phyloP scores from a whole-genome alignment of 2,113 vertebrate species.

The Edolisoma coerulescens region DNA sequence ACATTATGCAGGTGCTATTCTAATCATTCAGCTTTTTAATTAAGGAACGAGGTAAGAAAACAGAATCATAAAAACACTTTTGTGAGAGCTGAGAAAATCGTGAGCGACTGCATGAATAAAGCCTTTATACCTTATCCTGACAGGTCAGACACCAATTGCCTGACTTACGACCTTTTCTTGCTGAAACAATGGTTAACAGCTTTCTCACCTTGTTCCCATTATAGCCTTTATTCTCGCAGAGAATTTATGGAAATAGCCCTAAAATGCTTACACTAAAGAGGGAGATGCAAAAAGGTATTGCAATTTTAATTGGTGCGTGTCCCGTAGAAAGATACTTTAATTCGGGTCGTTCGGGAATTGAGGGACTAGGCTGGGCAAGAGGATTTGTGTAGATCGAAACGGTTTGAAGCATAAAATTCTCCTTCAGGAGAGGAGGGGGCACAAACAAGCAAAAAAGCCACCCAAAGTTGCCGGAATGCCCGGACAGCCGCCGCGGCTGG shows the following conservation, averaged over 20 bases:
- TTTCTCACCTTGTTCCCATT: conserved; percentile 77
- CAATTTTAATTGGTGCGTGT: conserved; percentile 59
- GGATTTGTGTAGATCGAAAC: background rate
- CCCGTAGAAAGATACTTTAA: conserved; percentile 47
- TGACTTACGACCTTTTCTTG: conserved; percentile 81
- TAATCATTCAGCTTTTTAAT: conserved; percentile 85
- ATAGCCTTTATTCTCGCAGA: conserved; percentile 67
- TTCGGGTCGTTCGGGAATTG: background rate
- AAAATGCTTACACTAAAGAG: conserved; percentile 66
- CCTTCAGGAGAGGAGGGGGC: background rate
- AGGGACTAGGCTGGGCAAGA: background rate
- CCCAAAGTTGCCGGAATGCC: conserved; percentile 20
- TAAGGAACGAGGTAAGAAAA: conserved; percentile 82
- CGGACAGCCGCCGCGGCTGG: background rate
- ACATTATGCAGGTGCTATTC: conserved; percentile 88
- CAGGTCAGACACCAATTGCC: conserved; percentile 77
- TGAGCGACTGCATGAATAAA: conserved; percentile 77
- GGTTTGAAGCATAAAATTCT: background rate
- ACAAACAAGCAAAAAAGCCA: background rate
- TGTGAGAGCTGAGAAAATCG: conserved; percentile 80
- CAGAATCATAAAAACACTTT: conserved; percentile 84
- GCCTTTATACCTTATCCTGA: conserved; percentile 79
- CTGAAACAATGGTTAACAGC: conserved; percentile 77
- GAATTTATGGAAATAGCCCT: conserved; percentile 70
- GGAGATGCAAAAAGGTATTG: conserved; percentile 47